Base-by-base conservation (phyloP, 2,888 invertebrate species). In the Meloe dianella region DNA sequence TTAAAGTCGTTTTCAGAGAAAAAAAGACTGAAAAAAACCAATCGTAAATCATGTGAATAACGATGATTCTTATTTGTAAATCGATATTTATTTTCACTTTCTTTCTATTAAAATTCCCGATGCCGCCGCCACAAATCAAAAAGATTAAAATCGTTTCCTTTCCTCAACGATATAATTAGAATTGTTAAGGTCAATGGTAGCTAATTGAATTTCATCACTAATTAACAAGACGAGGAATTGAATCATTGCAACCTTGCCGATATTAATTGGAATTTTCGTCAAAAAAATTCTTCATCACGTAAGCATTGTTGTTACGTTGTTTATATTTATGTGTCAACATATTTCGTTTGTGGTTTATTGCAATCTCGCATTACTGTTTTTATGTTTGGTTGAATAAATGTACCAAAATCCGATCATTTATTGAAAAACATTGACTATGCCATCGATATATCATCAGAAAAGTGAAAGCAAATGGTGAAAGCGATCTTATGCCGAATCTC, bases 391-490 rank as follows among this genome's bases (percentile, higher is more conserved):
- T 8, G 1, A 7, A 17, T n/a, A n/a, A 47, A 47, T n/a, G 10
- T 17, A 8, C 20, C 20, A 17, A 41, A 41, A 41, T 41, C n/a
- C 41, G 41, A 17, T 41, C 41, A 41, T 41, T 41, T 41, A 41
- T 41, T 17, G 41, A 47, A 47, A 47, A 47, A 10, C 2, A 47
- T 47, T 20, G 41, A 17, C n/a, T 41, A 41, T 41, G 17, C 20
- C 47, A 2, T 47, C 47, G 24, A 51, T 47, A 47, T 20, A 20
- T 51, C 51, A 24, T 51, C 51, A 67, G 67, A 74, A 74, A 75
- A 75, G 75, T 73, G 75, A 75, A 75, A 75, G 75, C 69, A 67
- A 68, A 65, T 70, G 71, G 75, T 73, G 75, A 75, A 75, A 75
- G 75, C 71, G 69, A 71, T 71, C 70, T 71, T 51, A 51, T 8